Evolutionary conservation across 2,113 vertebrate genomes (phyloP).

Genomic region (Bettongia penicillata): DNA sequence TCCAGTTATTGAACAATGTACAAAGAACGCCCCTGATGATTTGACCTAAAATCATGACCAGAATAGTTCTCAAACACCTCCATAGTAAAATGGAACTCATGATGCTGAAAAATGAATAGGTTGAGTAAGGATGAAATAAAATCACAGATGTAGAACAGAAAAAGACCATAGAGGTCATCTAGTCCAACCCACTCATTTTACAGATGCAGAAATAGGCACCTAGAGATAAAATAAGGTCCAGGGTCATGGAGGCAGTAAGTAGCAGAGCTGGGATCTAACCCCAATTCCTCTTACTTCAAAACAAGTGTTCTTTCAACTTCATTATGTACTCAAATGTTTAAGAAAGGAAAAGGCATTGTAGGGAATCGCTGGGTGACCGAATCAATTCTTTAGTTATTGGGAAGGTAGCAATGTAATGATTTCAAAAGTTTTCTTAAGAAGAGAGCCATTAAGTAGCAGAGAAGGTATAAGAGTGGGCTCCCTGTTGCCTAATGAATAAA

Average conservation of each 20-base stretch:
- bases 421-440: not conserved
- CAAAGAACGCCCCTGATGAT: not conserved
- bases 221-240: not conserved
- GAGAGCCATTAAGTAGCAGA: slow-evolving; percentile 24
- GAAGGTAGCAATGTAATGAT: slow-evolving; percentile 21
- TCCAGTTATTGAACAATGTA: not conserved
- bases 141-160: not conserved
- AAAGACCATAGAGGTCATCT: not conserved
- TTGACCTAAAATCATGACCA: not conserved
- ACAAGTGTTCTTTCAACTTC: not conserved
- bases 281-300: not conserved
- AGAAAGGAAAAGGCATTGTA: not conserved
- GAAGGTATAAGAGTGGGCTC: not conserved
- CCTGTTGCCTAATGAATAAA: not conserved
- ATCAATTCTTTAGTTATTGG: slow-evolving; percentile 21
- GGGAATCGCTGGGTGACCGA: slow-evolving; percentile 1
- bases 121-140: not conserved
- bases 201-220: not conserved
- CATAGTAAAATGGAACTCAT: not conserved
- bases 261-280: not conserved
- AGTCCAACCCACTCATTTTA: not conserved
- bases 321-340: not conserved
- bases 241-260: not conserved
- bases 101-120: not conserved
- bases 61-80: not conserved